A percentile compares a stretch with the other conserved stretches of the same genome.
Conservation (phyloP, 2,797 vertebrate species). For the Aeoliscus strigatus region DNA sequence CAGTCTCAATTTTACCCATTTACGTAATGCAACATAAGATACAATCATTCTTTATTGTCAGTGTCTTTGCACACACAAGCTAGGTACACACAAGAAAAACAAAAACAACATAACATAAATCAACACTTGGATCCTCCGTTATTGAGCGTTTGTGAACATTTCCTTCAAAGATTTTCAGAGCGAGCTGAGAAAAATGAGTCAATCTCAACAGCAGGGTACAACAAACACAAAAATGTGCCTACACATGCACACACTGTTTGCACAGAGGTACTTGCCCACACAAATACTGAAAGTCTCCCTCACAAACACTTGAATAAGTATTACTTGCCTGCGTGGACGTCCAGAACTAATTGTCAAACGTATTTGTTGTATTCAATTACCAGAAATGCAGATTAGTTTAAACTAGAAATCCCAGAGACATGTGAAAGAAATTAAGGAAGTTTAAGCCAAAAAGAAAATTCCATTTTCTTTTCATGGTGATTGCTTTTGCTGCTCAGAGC, state of each 20-base stretch:
- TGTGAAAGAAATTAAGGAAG: constrained; percentile 56
- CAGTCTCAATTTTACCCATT: no score
- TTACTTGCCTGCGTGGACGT: constrained; percentile 21
- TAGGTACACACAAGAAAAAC: no score
- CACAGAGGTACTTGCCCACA: constrained; percentile 11
- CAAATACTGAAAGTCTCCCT: constrained; percentile 9
- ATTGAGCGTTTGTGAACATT: no score
- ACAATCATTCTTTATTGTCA: no score
- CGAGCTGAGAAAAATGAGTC: no score
- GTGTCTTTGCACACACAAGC: no score
- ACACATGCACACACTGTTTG: constrained; percentile 4
- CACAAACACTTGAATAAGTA: constrained; percentile 16
- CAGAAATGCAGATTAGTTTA: constrained; percentile 55
- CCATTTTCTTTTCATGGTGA: constrained; percentile 32
- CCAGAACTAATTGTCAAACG: constrained; percentile 62
- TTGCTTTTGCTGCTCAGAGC: constrained; percentile 37
- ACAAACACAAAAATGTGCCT: no score
- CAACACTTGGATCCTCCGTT: no score
- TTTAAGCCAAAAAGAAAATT: constrained; percentile 44
- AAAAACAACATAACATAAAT: no score
- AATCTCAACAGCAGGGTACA: no score
- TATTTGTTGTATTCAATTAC: constrained; percentile 72
- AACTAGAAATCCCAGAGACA: constrained; percentile 47
- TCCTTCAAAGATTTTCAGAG: no score
- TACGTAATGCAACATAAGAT: no score